Evolutionary conservation across 2,888 invertebrate genomes (phyloP).

Genomic region (Tridacna crocea): DNA sequence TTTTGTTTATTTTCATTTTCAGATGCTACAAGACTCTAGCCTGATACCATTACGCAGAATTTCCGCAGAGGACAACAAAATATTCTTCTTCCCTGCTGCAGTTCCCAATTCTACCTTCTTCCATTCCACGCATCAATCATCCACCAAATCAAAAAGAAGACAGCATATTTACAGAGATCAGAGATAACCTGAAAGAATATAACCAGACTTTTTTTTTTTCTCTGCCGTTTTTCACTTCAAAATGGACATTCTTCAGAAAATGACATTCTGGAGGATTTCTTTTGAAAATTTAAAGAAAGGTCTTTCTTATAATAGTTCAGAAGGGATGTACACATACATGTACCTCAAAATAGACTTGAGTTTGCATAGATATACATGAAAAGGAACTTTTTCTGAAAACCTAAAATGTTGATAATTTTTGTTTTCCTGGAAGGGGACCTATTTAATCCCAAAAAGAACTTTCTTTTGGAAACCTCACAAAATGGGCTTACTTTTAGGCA

Average conservation of each 20-base stretch:
- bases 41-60: constrained; percentile 47
- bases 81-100: constrained; percentile 39
- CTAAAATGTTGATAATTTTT: too few relatives aligned
- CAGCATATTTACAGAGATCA: background rate
- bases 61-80: constrained; percentile 38
- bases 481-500: too few relatives aligned
- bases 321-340: too few relatives aligned
- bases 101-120: constrained; percentile 23
- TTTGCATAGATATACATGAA: too few relatives aligned
- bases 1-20: constrained; percentile 19
- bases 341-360: too few relatives aligned
- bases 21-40: constrained; percentile 55
- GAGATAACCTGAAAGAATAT: background rate
- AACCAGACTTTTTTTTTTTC: background rate
- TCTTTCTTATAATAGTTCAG: too few relatives aligned
- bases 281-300: background rate
- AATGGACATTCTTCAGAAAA: background rate
- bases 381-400: too few relatives aligned
- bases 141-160: constrained; percentile 6
- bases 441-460: too few relatives aligned
- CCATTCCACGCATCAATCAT: background rate
- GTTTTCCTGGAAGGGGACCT: too few relatives aligned
- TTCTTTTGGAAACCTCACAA: too few relatives aligned
- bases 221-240: background rate
- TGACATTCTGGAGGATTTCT: background rate